Percentiles rank a stretch among this genome's conserved stretches.
phyloP scores from a whole-genome alignment of 2,888 invertebrate genomes.

The Pachymerium ferrugineum region DNA sequence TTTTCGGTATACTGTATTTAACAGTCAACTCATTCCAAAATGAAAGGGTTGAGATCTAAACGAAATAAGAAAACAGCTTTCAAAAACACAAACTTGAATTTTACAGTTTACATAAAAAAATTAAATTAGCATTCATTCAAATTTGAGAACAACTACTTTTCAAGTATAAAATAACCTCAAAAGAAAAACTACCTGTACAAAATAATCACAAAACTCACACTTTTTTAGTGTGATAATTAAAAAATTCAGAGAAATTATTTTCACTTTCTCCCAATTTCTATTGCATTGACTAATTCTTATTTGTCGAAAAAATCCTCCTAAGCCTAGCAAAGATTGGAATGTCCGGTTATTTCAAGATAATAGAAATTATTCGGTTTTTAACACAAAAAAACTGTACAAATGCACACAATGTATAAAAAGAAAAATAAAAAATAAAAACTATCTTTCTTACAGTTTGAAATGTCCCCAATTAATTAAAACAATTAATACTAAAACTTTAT shows the following conservation, averaged over 20 bases:
- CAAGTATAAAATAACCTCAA: too few species aligned
- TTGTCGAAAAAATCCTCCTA: not conserved
- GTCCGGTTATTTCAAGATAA: not conserved
- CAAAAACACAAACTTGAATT: not conserved
- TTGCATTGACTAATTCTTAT: constrained; percentile 11
- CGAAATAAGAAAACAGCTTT: not conserved
- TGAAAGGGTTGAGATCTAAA: not conserved
- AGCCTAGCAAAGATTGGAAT: not conserved
- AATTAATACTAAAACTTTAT: too few species aligned
- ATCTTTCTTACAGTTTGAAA: too few species aligned
- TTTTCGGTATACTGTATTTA: not conserved
- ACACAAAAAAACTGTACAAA: constrained; percentile 18
- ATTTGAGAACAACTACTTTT: too few species aligned
- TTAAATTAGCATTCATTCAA: not conserved
- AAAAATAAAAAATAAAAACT: not conserved
- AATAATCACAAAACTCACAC: not conserved
- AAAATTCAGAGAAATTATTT: not conserved
- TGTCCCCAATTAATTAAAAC: too few species aligned
- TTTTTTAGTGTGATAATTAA: not conserved
- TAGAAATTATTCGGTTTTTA: not conserved
- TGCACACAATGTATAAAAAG: not conserved
- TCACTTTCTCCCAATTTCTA: not conserved
- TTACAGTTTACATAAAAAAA: not conserved
- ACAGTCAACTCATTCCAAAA: not conserved
- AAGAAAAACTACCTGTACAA: too few species aligned